Conservation (phyloP, 1,140 invertebrate species). For the Drosophila sproati region DNA sequence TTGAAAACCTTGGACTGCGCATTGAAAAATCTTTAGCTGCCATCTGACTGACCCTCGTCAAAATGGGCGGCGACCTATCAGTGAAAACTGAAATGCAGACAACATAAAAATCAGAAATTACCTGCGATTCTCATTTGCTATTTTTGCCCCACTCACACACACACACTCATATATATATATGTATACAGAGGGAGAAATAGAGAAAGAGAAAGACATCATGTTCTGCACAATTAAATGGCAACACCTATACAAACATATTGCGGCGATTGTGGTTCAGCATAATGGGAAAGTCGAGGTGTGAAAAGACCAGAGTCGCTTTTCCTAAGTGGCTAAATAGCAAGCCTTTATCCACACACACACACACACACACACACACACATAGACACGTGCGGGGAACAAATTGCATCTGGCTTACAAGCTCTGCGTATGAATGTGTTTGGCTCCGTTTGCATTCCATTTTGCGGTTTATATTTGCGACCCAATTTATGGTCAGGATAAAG, state of each 20-base stretch:
- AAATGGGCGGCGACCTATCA: constrained; percentile 18
- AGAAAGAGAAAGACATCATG: constrained; percentile 2
- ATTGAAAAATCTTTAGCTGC: constrained; percentile 57
- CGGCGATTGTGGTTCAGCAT: constrained; percentile 61
- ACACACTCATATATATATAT: background rate
- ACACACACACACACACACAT: background rate
- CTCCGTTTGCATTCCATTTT: constrained; percentile 49
- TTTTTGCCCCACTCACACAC: background rate
- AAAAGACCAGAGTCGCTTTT: constrained; percentile 18
- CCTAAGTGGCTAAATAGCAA: constrained; percentile 11
- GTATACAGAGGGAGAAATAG: background rate
- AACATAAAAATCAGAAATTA: constrained; percentile 72
- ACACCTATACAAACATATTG: constrained; percentile 73
- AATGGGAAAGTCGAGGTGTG: constrained; percentile 49
- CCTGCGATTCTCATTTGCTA: constrained; percentile 51
- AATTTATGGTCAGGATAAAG: constrained; percentile 36
- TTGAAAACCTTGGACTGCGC: constrained; percentile 69
- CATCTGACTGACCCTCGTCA: constrained; percentile 53
- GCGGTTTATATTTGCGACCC: constrained; percentile 66
- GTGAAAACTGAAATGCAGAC: constrained; percentile 50
- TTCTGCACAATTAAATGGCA: constrained; percentile 63
- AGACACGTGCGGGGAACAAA: background rate
- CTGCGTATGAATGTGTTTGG: constrained; percentile 24
- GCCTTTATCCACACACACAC: background rate
- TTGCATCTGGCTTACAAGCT: constrained; percentile 38